A percentile compares a stretch with the other conserved stretches of the same genome.
Evolutionary conservation across 2,888 invertebrate species (phyloP).

Genomic region (Tetragonisca angustula): DNA sequence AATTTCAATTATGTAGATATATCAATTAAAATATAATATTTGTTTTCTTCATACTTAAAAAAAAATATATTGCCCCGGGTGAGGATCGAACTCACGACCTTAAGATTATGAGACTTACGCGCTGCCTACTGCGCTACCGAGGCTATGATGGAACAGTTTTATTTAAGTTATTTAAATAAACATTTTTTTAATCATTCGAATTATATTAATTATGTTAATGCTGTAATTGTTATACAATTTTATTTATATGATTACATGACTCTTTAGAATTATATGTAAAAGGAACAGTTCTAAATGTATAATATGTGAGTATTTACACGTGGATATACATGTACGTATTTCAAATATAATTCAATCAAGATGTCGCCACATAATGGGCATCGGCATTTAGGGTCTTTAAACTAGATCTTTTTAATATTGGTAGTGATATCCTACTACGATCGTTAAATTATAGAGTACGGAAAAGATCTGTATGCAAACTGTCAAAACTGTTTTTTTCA

Average conservation of each 20-base stretch:
- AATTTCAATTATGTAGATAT: neutral
- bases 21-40: neutral
- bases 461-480: conserved; percentile 32
- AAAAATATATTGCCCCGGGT: conserved; percentile 90
- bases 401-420: conserved; percentile 14
- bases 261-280: neutral
- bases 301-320: neutral
- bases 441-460: conserved; percentile 43
- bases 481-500: conserved; percentile 37
- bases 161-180: accelerated
- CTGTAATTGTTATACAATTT: neutral
- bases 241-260: neutral
- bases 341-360: neutral
- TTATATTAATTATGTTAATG: neutral
- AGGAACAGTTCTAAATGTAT: neutral
- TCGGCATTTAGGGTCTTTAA: neutral
- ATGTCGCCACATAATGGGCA: conserved; percentile 41
- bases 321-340: neutral
- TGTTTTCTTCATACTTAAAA: neutral
- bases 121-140: conserved; percentile 82
- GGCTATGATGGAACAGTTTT: conserved; percentile 21
- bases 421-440: conserved; percentile 1
- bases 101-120: conserved; percentile 85
- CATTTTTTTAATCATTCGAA: neutral
- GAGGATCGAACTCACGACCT: conserved; percentile 98